phyloP scores from a whole-genome alignment of 1,140 invertebrate species.

The Drosophila takahashii region DNA sequence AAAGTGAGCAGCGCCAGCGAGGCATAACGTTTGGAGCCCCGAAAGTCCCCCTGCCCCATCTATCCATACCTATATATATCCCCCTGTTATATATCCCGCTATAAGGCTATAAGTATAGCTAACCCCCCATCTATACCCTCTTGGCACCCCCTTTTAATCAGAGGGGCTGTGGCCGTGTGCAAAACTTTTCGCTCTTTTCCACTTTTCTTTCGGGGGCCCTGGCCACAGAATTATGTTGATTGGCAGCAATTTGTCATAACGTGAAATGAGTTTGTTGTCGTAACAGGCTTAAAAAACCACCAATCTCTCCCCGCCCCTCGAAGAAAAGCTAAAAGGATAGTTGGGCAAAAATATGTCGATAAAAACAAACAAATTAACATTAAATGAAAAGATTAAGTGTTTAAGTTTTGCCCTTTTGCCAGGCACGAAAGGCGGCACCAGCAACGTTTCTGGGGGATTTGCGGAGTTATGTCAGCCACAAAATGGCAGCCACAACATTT shows the following conservation, averaged over 20 bases:
- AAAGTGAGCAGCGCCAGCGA: constrained; percentile 77
- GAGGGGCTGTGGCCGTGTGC: constrained; percentile 40
- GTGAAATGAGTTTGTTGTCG: constrained; percentile 81
- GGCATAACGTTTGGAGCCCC: constrained; percentile 64
- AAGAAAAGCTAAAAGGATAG: constrained; percentile 13
- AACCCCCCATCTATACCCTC: not conserved
- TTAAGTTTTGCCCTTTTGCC: constrained; percentile 75
- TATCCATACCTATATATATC: constrained; percentile 25
- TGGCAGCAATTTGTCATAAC: constrained; percentile 82
- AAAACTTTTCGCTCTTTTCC: constrained; percentile 40
- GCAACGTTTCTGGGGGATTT: constrained; percentile 7
- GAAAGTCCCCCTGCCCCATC: not conserved
- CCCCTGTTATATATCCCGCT: not conserved
- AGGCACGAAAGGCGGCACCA: constrained; percentile 39
- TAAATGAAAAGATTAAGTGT: constrained; percentile 83
- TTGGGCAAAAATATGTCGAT: constrained; percentile 70
- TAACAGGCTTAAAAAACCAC: constrained; percentile 74
- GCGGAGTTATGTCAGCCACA: constrained; percentile 56
- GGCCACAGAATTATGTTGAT: constrained; percentile 78
- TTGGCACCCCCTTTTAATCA: constrained; percentile 18
- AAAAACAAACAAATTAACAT: constrained; percentile 83
- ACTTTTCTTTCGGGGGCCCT: constrained; percentile 14
- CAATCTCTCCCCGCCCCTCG: constrained; percentile 1
- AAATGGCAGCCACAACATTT: constrained; percentile 23
- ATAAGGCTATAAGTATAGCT: constrained; percentile 9